Base-by-base conservation (phyloP, 2,888 invertebrate genomes). In the Harpalus rufipes region DNA sequence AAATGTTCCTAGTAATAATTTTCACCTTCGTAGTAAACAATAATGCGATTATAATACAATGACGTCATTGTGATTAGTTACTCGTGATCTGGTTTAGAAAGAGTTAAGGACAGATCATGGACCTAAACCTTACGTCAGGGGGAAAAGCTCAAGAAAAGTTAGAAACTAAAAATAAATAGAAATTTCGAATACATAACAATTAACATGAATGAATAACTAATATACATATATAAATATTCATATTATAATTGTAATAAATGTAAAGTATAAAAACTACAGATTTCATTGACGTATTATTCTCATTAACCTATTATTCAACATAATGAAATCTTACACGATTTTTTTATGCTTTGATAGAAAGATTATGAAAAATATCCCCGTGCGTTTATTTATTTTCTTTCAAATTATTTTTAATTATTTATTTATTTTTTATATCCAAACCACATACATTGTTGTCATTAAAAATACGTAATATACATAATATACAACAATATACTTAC, bases 181-280 rank as follows among this genome's bases (percentile, higher is more conserved):
- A 12, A 12, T 51, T 51, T 12, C 12, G 12, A 12, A 51, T 12
- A 12, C 44, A 12, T 51, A 1, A 44, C 6, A 12, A 51, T 51
- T 32, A 32, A 5, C 32, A 32, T 6, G 32, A 32, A 51, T 51
- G 44, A 51, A 51, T 51, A 51, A 51, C 2, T 51, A 51, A 51
- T 51, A 51, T 51, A 7, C 44, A 51, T 51, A 51, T 4, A 51
- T 51, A 12, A 51, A 51, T 51, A 51, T 51, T 8, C 44, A 51
- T 51, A 51, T 51, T 51, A 51, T 51, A 51, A 51, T 51, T 51
- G 44, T 51, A 12, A 51, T 51, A 12, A 51, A 51, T 51, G 44
- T 12, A 51, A 51, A 51, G 10, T 51, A 51, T 12, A 51, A 51
- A 51, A 51, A 51, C 44, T 51, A 32, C 32, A 32, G 32, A 32